Conservation (phyloP, 2,113 vertebrate genomes). For the Pygoscelis adeliae region DNA sequence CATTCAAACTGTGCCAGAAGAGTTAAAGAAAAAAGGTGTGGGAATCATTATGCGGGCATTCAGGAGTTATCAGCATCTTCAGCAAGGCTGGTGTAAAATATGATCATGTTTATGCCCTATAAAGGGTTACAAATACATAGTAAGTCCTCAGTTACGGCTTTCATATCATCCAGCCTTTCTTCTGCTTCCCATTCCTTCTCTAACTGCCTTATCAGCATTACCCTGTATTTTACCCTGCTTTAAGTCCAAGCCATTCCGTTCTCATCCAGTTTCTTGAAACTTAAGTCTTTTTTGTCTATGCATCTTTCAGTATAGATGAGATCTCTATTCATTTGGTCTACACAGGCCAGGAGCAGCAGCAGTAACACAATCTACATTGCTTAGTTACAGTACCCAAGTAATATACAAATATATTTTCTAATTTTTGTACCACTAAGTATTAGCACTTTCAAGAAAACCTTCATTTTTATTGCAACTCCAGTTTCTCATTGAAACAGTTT, state of each 20-base stretch:
- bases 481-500: background rate
- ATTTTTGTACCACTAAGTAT: background rate
- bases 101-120: rapidly evolving
- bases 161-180: background rate
- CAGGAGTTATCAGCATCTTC: background rate
- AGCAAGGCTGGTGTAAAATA: background rate
- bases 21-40: background rate
- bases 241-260: background rate
- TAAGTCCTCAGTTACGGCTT: background rate
- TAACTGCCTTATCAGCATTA: too few relatives aligned
- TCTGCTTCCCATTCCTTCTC: background rate
- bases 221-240: background rate
- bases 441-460: background rate
- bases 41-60: too few relatives aligned
- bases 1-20: background rate
- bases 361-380: background rate
- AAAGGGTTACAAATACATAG: background rate
- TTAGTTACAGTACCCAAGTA: rapidly evolving
- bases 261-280: background rate
- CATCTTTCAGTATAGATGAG: rapidly evolving
- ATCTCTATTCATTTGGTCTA: background rate
- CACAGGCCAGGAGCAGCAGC: background rate
- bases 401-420: background rate
- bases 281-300: background rate
- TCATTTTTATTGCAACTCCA: background rate